Percentiles rank a stretch among this genome's conserved stretches.
Evolutionary conservation across 2,888 invertebrate species (phyloP).

Genomic region (Ypsolopha scabrella): DNA sequence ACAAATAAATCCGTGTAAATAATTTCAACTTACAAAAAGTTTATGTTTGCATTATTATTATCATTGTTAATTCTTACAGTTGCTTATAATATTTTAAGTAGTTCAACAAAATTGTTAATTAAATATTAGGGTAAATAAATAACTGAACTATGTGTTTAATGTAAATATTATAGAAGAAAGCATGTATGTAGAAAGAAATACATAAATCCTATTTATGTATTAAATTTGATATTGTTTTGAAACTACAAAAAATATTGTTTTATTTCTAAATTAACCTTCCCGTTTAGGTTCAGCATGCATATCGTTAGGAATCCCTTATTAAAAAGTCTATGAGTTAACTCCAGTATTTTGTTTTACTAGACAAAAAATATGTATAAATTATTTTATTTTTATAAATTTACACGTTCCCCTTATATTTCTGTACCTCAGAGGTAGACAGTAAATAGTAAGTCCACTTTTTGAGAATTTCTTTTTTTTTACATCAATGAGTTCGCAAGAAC

Average conservation of each 20-base stretch:
- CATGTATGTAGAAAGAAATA: slow-evolving; percentile 59
- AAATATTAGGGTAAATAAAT: slow-evolving; percentile 29
- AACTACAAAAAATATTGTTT: slow-evolving; percentile 56
- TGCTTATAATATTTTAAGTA: slow-evolving; percentile 47
- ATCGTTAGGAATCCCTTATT: too few species aligned
- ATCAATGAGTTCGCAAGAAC: too few species aligned
- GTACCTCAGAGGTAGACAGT: too few species aligned
- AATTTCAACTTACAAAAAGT: slow-evolving; percentile 47
- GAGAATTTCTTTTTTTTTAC: too few species aligned
- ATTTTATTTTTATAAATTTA: too few species aligned
- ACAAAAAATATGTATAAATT: too few species aligned
- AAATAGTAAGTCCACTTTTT: too few species aligned
- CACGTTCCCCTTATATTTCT: too few species aligned
- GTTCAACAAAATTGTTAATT: slow-evolving; percentile 49
- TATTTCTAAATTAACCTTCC: slow-evolving; percentile 20
- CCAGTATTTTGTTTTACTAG: too few species aligned
- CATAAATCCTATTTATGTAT: slow-evolving; percentile 70
- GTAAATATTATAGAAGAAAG: slow-evolving; percentile 65
- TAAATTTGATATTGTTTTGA: slow-evolving; percentile 70
- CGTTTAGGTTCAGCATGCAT: too few species aligned
- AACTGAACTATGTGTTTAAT: slow-evolving; percentile 64
- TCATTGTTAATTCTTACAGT: slow-evolving; percentile 51
- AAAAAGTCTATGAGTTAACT: too few species aligned
- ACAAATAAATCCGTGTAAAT: slow-evolving; percentile 33
- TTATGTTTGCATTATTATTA: slow-evolving; percentile 42